Percentiles rank a stretch among this genome's conserved stretches.
These are phyloP conservation scores for Aradus depressus DNA, from an alignment of 2,888 invertebrate genomes.

Conservation along the genomic window DNA sequence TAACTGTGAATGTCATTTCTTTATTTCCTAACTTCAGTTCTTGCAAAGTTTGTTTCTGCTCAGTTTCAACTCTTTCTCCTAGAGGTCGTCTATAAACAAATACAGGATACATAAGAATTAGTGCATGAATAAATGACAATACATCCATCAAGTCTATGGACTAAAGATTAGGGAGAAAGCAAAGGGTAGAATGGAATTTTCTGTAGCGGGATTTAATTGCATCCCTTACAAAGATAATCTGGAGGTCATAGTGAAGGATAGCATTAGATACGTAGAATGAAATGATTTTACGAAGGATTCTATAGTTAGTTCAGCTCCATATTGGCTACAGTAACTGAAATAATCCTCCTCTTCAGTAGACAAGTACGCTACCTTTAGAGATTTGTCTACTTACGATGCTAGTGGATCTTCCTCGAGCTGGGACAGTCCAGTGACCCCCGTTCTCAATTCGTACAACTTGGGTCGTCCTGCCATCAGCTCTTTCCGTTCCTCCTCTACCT, in stretches of 20 bases:
- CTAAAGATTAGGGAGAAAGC: no score
- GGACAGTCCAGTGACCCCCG: slow-evolving; percentile 6
- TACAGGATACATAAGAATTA: not conserved
- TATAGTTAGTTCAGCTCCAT: no score
- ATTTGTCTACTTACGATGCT: slow-evolving; percentile 2
- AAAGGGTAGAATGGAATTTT: no score
- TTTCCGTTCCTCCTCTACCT: slow-evolving; percentile 34
- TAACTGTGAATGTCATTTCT: slow-evolving; percentile 66
- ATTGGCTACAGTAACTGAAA: no score
- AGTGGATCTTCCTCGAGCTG: slow-evolving; percentile 6
- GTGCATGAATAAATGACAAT: not conserved
- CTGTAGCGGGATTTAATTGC: no score
- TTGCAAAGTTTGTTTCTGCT: slow-evolving; percentile 44
- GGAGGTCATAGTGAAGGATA: no score
- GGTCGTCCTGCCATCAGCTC: slow-evolving; percentile 38
- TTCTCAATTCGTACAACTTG: slow-evolving; percentile 43
- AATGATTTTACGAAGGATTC: no score
- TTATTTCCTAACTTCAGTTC: slow-evolving; percentile 56
- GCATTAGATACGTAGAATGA: no score
- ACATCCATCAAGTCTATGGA: no score
- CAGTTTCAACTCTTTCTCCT: slow-evolving; percentile 57
- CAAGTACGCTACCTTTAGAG: slow-evolving; percentile 10
- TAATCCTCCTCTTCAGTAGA: slow-evolving; percentile 36
- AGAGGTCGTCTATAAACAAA: slow-evolving; percentile 48
- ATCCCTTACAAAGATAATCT: no score